Evolutionary conservation across 1,140 invertebrate species (phyloP).

Genomic region (Eciton burchellii): DNA sequence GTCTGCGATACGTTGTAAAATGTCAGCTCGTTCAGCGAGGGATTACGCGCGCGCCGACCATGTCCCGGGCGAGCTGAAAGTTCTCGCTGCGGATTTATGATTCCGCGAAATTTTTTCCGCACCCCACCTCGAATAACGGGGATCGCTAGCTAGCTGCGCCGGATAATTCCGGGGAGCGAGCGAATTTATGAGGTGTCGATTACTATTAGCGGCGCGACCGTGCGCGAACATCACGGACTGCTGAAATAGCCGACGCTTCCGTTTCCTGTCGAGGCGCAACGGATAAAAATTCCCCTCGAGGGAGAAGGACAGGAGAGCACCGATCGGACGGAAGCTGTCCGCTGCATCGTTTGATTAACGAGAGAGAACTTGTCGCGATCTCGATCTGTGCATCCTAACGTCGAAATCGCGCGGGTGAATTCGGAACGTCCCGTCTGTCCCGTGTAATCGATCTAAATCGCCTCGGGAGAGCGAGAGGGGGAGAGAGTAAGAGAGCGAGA

Average conservation of each 20-base stretch:
- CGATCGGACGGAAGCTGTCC: not conserved
- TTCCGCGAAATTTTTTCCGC: conserved; percentile 45
- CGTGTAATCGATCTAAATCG: conserved; percentile 64
- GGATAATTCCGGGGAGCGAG: conserved; percentile 51
- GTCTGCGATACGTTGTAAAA: conserved; percentile 57
- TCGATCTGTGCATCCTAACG: conserved; percentile 20
- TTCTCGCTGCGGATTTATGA: conserved; percentile 52
- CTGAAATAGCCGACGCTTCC: conserved; percentile 20
- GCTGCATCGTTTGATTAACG: not conserved
- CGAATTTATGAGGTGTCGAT: conserved; percentile 56
- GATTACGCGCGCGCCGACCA: conserved; percentile 33
- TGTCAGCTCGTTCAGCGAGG: conserved; percentile 50
- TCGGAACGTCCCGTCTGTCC: conserved; percentile 47
- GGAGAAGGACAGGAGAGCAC: not conserved
- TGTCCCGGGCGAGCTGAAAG: conserved; percentile 42
- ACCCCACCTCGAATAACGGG: conserved; percentile 2
- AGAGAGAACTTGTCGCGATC: conserved; percentile 21
- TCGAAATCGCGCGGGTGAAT: conserved; percentile 36
- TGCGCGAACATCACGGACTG: conserved; percentile 20
- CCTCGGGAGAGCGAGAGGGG: conserved; percentile 23
- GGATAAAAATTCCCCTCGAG: conserved; percentile 8
- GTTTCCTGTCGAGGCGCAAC: not conserved
- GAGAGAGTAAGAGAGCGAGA: conserved; percentile 21
- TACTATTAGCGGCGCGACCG: conserved; percentile 47
- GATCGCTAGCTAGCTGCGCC: not conserved